Evolutionary conservation across 2,888 invertebrate species (phyloP).

Genomic region (Heliconius hortense): DNA sequence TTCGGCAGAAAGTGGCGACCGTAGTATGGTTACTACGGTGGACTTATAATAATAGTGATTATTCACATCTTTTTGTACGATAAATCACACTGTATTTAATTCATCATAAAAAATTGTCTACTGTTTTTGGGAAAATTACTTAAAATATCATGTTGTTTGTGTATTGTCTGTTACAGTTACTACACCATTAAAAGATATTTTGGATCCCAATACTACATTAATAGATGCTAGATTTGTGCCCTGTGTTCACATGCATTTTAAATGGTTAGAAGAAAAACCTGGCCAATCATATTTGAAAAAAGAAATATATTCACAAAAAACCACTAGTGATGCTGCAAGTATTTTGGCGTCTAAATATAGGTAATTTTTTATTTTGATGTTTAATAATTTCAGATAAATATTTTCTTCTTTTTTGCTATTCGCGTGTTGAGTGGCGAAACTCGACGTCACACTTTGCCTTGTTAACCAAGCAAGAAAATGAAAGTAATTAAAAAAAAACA

Average conservation of each 20-base stretch:
- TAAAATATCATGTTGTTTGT: neutral
- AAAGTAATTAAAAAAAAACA: too few species aligned
- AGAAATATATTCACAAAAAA: conserved; percentile 83
- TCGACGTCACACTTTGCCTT: too few species aligned
- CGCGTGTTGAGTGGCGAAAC: too few species aligned
- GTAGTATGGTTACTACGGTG: too few species aligned
- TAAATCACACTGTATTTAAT: neutral
- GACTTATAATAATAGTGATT: neutral
- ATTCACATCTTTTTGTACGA: neutral
- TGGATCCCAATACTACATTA: conserved; percentile 84
- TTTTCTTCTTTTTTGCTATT: neutral
- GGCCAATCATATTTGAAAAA: conserved; percentile 78
- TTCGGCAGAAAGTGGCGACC: too few species aligned
- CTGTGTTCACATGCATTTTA: conserved; percentile 88
- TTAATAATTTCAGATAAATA: neutral
- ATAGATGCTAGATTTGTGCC: conserved; percentile 89
- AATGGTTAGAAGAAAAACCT: conserved; percentile 69
- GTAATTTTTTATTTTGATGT: conserved; percentile 55
- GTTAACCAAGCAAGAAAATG: too few species aligned
- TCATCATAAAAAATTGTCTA: neutral
- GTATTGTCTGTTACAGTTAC: conserved; percentile 82
- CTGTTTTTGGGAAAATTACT: neutral
- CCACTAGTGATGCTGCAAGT: conserved; percentile 85
- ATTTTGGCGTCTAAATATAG: conserved; percentile 86
- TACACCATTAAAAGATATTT: conserved; percentile 89